phyloP scores from a whole-genome alignment of 2,113 vertebrate genomes.

The Athene noctua region DNA sequence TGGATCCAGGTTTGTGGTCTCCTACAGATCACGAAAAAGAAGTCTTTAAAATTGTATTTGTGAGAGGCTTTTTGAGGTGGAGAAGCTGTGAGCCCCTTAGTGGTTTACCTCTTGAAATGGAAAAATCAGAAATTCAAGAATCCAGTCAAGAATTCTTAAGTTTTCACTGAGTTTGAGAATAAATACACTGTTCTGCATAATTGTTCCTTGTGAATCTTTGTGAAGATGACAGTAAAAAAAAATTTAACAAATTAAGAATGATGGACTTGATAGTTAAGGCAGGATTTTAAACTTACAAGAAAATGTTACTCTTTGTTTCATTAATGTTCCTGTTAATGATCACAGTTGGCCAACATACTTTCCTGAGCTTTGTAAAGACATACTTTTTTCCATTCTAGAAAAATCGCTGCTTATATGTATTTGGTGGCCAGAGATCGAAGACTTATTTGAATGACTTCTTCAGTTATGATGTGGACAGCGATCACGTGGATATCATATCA shows the following conservation, averaged over 20 bases:
- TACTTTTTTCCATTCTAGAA: constrained; percentile 73
- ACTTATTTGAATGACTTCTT: constrained; percentile 99
- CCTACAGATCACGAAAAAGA: not conserved
- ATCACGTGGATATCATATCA: constrained; percentile 98
- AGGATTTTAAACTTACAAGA: not conserved
- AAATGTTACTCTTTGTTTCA: not conserved
- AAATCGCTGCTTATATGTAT: constrained; percentile 96
- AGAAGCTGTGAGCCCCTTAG: not conserved
- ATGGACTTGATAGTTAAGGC: not conserved
- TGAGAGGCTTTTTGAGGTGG: not conserved
- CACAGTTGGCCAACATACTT: not conserved
- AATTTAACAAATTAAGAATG: not conserved
- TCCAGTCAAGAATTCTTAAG: not conserved
- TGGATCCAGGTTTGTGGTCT: not conserved
- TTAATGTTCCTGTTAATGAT: not conserved
- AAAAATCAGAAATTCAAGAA: not conserved
- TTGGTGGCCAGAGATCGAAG: constrained; percentile 96
- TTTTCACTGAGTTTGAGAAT: not conserved
- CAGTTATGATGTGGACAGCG: constrained; percentile 95
- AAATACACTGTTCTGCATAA: not conserved
- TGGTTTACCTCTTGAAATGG: not conserved
- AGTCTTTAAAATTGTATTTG: not conserved
- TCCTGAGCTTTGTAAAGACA: not conserved
- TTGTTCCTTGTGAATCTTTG: not conserved
- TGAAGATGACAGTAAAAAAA: not conserved